Percentiles rank a stretch among this genome's conserved stretches.
These are phyloP conservation scores for Papilio gigon DNA, from an alignment of 2,888 invertebrate species.

Conservation along the genomic window DNA sequence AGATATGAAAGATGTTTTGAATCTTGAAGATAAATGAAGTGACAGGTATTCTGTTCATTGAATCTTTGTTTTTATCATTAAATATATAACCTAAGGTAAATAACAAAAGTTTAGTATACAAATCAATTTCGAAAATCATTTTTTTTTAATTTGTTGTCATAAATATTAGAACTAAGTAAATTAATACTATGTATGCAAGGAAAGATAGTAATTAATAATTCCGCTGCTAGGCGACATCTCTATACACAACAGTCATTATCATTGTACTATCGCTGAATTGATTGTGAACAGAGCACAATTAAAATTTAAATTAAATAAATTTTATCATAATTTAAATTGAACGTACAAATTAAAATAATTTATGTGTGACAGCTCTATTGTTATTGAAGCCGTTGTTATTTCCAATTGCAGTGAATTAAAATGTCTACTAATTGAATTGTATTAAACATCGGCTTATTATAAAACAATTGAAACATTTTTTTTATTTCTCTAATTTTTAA, in stretches of 20 bases:
- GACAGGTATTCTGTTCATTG: not conserved
- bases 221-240: not conserved
- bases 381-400: not conserved
- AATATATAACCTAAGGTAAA: not conserved
- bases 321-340: not conserved
- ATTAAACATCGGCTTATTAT: no score
- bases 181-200: no score
- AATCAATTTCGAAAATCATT: not conserved
- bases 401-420: not conserved
- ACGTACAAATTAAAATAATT: not conserved
- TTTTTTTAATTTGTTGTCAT: no score
- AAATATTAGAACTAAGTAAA: no score
- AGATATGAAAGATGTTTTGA: not conserved
- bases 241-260: not conserved
- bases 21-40: not conserved
- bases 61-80: not conserved
- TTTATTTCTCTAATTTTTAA: no score
- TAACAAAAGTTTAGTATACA: not conserved
- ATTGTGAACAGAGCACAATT: slow-evolving; percentile 2
- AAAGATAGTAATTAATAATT: no score
- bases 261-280: not conserved
- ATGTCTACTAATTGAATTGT: not conserved
- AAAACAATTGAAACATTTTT: no score
- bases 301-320: not conserved
- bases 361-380: not conserved